Percentiles rank a stretch among this genome's conserved stretches.
Conservation (phyloP, 2,113 vertebrate genomes). For the Amphiprion percula region DNA sequence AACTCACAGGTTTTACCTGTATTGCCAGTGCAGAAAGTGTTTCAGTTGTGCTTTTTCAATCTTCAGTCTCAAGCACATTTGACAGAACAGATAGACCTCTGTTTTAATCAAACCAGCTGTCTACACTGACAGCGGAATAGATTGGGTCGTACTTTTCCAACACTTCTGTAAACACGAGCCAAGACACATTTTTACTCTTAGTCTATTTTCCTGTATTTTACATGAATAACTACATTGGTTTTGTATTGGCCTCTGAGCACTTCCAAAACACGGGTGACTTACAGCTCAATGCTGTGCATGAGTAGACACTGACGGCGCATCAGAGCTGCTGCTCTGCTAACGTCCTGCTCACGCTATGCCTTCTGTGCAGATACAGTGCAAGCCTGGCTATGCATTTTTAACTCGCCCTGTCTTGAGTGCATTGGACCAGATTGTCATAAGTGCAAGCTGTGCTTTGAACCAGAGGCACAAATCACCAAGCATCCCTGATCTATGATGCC, state of each 20-base stretch:
- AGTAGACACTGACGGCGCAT: background rate
- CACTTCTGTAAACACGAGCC: background rate
- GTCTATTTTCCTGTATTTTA: slow-evolving; percentile 1
- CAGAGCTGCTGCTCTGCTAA: background rate
- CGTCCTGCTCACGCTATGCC: background rate
- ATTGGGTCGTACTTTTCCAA: background rate
- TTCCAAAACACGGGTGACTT: background rate
- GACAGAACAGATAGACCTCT: background rate
- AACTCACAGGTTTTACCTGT: slow-evolving; percentile 27
- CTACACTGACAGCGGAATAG: background rate
- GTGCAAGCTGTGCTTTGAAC: slow-evolving; percentile 43
- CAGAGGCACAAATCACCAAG: slow-evolving; percentile 27
- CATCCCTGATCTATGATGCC: slow-evolving; percentile 35
- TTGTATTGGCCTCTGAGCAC: background rate
- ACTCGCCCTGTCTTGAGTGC: slow-evolving; percentile 29
- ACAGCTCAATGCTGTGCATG: background rate
- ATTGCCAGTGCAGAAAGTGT: background rate
- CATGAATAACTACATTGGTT: background rate
- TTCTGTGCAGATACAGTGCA: background rate
- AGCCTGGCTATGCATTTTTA: slow-evolving; percentile 61
- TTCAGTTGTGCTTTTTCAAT: background rate
- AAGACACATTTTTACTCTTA: background rate
- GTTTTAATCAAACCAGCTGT: background rate
- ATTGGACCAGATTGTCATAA: slow-evolving; percentile 39
- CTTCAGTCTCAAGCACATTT: too few relatives aligned